phyloP scores from a whole-genome alignment of 1,140 invertebrate species.

The Wiebesia pumilae region DNA sequence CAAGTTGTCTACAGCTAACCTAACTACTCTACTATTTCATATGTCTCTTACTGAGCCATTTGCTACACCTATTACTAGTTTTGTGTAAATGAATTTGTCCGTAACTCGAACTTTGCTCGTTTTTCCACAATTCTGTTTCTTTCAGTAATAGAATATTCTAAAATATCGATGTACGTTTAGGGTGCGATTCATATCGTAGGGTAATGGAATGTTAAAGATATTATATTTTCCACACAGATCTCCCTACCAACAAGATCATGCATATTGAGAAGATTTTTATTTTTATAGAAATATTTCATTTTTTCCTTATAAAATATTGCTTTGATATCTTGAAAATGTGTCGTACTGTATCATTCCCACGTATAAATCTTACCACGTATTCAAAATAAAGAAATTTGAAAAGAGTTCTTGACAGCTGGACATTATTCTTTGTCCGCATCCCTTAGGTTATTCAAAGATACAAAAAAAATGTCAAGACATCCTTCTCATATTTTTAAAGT shows the following conservation, averaged over 20 bases:
- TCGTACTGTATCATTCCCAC: background rate
- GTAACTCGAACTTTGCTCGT: too few species aligned
- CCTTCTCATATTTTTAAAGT: too few species aligned
- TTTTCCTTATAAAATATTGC: background rate
- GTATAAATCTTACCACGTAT: background rate
- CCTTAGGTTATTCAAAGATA: too few species aligned
- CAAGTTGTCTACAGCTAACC: background rate
- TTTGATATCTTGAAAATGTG: background rate
- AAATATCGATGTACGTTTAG: background rate
- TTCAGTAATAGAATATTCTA: too few species aligned
- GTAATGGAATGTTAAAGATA: background rate
- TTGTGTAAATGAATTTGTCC: background rate
- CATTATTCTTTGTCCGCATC: too few species aligned
- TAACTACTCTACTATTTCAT: background rate
- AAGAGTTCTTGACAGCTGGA: too few species aligned
- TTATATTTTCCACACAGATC: background rate
- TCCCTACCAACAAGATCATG: background rate
- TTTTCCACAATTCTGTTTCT: too few species aligned
- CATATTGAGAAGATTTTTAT: background rate
- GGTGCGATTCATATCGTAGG: background rate
- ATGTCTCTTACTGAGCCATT: background rate
- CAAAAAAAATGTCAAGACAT: too few species aligned
- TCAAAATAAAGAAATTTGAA: background rate
- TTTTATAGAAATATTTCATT: background rate
- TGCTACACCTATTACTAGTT: background rate